Evolutionary conservation across 1,140 invertebrate genomes (phyloP), one percentile per base, ranked within the genome.

Genomic region (Lordiphosa clarofinis): DNA sequence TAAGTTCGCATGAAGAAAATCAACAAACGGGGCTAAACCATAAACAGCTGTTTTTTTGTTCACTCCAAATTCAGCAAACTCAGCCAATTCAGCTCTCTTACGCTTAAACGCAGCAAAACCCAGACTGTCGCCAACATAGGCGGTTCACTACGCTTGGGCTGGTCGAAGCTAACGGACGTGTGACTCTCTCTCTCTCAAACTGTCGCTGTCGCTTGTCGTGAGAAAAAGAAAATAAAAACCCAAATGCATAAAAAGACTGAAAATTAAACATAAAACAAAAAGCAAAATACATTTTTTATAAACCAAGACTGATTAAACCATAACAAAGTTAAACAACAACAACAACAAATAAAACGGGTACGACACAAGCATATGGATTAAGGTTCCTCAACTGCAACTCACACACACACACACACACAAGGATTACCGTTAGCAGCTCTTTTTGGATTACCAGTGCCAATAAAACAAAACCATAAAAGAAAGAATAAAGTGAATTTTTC

Each of bases 361-460:
- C 59, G 55, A 49, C 53, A 33, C 43, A 63, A 78, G 24, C 50
- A 78, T 68, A 86, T 88, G 86, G 86, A 88, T 88, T 88, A 88
- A 88, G 68, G 86, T 88, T 88, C 86, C 86, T 87, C 74, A n/a
- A n/a, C n/a, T n/a, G n/a, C n/a, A n/a, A n/a, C n/a, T n/a, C n/a
- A n/a, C 49, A 44, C 56, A 62, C 48, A 46, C 13, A 47, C 43
- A 49, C 56, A 59, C 13, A 63, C 38, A 73, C 74, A 63, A 56
- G 42, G 65, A 79, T 49, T 56, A 74, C 70, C 43, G 75, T 79
- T 81, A 74, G 55, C 53, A 42, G 73, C 68, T 67, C 64, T 46
- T 60, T 79, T 87, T 87, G 84, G 84, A 87, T 87, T 87, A 87
- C 84, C 84, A 87, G 84, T 87, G 84, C 84, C 84, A 87, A 87